Evolutionary conservation across 2,113 vertebrate species (phyloP), one percentile per base, ranked within the genome.

Genomic region (Stegostoma tigrinum): DNA sequence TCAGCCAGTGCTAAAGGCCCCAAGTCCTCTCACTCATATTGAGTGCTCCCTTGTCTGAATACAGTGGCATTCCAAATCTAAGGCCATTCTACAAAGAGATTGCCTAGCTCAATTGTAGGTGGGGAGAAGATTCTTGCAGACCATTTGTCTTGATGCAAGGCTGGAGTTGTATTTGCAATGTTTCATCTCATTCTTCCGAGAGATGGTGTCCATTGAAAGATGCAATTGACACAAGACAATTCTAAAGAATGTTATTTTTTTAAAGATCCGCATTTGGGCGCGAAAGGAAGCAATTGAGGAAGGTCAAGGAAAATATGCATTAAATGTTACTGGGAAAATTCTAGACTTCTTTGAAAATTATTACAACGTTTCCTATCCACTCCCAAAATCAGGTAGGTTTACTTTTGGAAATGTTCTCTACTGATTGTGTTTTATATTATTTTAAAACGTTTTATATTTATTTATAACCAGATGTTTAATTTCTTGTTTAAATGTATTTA

Each of bases 261-360:
- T 97, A n/a, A 97, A 99, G 98, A 98, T 99, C 78, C 97, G 98
- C 23, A 98, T 99, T 96, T 99, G 98, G 98, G 98, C 98, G 94
- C 98, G 98, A 15, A 98, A 97, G n/a, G 68, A 45, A 0, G 98
- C 98, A 64, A 98, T 98, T 0, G 0, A 0, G 0, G 96, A 96
- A 0, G 96, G 96, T 3, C 98, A 99, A 3, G 98, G 98, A 0
- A 0, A 0, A 0, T 99, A 99, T 0, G 98, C 98, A 0, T 97
- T 98, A 14, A 96, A 0, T 0, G 96, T 98, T 89, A 99, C 98
- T 0, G 97, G 98, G 68, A 96, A n/a, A 64, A 98, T 99, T 96
- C 98, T 99, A 61, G 85, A 0, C 0, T 99, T 98, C 97, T 98
- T 99, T 0, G 97, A 98, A 87, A 0, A 0, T 0, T 98, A 98